Percentiles rank a stretch among this genome's conserved stretches.
phyloP scores from a whole-genome alignment of 2,888 invertebrate species.

The Cerastis leucographa region DNA sequence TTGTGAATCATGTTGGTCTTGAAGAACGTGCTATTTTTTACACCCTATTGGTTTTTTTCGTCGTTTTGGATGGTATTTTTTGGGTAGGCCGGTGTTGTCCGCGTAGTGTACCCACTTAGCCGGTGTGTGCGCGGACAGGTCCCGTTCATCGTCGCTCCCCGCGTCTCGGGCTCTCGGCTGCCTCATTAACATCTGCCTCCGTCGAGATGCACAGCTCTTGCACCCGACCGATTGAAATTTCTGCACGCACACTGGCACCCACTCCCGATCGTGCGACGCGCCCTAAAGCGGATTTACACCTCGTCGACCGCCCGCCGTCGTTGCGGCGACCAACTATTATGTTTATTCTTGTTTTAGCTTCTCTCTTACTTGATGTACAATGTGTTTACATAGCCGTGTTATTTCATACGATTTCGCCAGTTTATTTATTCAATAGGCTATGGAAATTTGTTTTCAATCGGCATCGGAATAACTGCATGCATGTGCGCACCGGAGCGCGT shows the following conservation, averaged over 20 bases:
- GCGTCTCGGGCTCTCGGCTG: constrained; percentile 60
- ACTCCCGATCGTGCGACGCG: constrained; percentile 74
- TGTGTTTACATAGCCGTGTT: constrained; percentile 72
- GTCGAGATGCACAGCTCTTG: constrained; percentile 76
- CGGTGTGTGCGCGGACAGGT: constrained; percentile 65
- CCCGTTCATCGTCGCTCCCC: constrained; percentile 66
- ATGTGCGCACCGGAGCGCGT: constrained; percentile 78
- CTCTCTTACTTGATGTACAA: constrained; percentile 63
- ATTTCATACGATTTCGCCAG: constrained; percentile 82
- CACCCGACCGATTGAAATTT: constrained; percentile 79
- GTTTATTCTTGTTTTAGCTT: constrained; percentile 56
- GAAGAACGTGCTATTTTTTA: constrained; percentile 32
- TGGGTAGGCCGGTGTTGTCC: constrained; percentile 41
- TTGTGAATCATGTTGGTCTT: constrained; percentile 10
- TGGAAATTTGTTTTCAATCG: constrained; percentile 82
- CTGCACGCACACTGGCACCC: constrained; percentile 81
- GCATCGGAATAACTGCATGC: constrained; percentile 78
- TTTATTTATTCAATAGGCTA: constrained; percentile 82
- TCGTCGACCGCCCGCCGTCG: constrained; percentile 66
- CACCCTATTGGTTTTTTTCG: constrained; percentile 18
- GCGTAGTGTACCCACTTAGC: constrained; percentile 68
- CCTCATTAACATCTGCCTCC: constrained; percentile 85
- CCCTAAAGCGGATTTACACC: constrained; percentile 83
- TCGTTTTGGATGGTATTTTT: constrained; percentile 46
- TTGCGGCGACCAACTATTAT: constrained; percentile 60